Evolutionary conservation across 23 tunicate species (phyloP), one percentile per base, ranked within the genome.

Genomic region (Botrylloides violaceus): DNA sequence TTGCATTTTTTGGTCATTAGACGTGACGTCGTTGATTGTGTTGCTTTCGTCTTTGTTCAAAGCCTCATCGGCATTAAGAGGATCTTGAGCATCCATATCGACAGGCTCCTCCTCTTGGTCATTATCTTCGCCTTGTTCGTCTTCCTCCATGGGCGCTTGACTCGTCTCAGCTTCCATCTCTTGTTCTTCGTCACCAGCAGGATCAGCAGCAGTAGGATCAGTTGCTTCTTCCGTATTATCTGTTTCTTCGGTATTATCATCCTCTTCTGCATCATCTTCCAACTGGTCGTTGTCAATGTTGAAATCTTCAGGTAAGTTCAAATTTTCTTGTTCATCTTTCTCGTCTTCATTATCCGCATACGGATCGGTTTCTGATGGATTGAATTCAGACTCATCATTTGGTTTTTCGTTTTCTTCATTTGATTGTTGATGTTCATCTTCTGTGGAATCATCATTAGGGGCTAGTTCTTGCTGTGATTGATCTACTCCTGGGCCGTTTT

Each of bases 401-500:
- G 74, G 58, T 68, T 38, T 68, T 26, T 68, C 56, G 38, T 58
- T 36, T 15, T 32, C 68, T 4, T 79, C 48, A 12, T 72, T 58
- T 2, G 71, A 58, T 27, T 33, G 19, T 50, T 50, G 37, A 4
- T 79, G 58, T 49, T 79, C 71, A 18, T 60, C 71, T 20, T 49
- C 29, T 21, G 83, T 55, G 26, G 78, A 73, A 36, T 83, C 85
- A 61, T 90, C 98, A 49, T 83, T 90, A 20, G 90, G 90, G 18
- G 59, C 79, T 29, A 88, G 34, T 65, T 88, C 83, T 31, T 86
- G 77, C 72, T 88, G 58, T 39, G 72, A 81, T 82, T 88, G 39
- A 33, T 85, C 96, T 53, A 36, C 50, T 64, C 96, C 96, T 61
- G 81, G 83, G 30, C 75, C 88, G 21, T 81, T 82, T 48, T 82